These are phyloP conservation scores for Chloroceryle aenea DNA, from an alignment of 2,113 vertebrate genomes.

Conservation along the genomic window DNA sequence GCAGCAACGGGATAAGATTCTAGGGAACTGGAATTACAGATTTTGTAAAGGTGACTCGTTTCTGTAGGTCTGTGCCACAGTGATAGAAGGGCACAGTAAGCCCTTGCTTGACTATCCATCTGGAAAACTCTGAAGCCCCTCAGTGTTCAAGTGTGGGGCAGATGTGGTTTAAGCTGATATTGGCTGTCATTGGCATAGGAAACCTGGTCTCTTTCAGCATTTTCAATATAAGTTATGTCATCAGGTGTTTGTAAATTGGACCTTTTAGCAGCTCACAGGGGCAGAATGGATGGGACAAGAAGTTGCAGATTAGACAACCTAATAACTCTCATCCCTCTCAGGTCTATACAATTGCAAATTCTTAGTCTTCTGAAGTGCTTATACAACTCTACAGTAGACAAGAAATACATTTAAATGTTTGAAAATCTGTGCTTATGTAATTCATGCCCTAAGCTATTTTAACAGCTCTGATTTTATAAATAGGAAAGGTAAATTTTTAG, in stretches of 20 bases:
- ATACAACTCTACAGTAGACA: not conserved
- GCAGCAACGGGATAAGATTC: constrained; percentile 21
- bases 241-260: constrained; percentile 27
- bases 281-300: not conserved
- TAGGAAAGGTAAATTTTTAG: not conserved
- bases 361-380: not conserved
- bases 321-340: not conserved
- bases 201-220: not conserved
- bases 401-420: not conserved
- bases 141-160: not conserved
- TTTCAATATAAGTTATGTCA: not conserved
- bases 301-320: constrained; percentile 25
- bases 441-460: not conserved
- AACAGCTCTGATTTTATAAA: constrained; percentile 20
- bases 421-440: not conserved
- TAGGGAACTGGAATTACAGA: not conserved
- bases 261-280: not conserved
- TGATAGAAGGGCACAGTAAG: not conserved
- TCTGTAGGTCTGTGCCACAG: not conserved
- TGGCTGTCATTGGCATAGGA: not conserved
- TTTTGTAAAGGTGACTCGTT: not conserved
- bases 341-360: not conserved
- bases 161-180: not conserved
- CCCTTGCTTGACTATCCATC: not conserved
- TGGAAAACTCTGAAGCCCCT: constrained; percentile 28